phyloP scores from a whole-genome alignment of 37 sponge, comb jelly and placozoan species.

The Hormiphora californensis region DNA sequence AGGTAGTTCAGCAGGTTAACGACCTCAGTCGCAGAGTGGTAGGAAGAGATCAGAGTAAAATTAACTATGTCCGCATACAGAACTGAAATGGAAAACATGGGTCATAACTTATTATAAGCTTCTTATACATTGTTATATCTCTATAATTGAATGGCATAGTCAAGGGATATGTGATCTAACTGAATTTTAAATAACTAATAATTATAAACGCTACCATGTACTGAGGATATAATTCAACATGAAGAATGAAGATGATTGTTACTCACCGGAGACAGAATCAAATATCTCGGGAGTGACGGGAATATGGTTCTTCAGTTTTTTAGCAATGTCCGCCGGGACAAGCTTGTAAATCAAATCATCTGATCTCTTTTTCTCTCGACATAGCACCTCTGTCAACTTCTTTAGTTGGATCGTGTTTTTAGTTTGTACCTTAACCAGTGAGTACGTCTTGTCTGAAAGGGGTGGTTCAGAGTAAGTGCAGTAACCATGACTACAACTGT shows the following conservation, averaged over 20 bases:
- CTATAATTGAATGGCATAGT: too few relatives aligned
- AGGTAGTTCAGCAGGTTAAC: slow-evolving; percentile 2
- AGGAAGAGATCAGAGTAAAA: not conserved
- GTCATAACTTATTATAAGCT: too few relatives aligned
- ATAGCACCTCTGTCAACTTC: not conserved
- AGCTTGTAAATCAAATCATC: slow-evolving; percentile 26
- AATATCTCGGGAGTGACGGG: not conserved
- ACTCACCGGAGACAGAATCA: not conserved
- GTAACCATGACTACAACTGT: too few relatives aligned
- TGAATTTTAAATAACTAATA: too few relatives aligned
- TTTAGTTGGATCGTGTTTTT: slow-evolving; percentile 16
- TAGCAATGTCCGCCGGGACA: not conserved
- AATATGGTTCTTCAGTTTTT: not conserved
- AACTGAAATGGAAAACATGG: not conserved
- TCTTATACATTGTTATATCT: too few relatives aligned
- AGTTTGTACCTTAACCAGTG: slow-evolving; percentile 1
- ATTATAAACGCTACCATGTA: too few relatives aligned
- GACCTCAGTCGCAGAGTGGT: slow-evolving; percentile 10
- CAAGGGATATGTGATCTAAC: too few relatives aligned
- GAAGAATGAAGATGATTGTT: too few relatives aligned
- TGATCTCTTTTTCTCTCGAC: not conserved
- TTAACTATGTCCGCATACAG: slow-evolving; percentile 19
- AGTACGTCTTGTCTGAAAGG: slow-evolving; percentile 7
- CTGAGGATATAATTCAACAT: too few relatives aligned
- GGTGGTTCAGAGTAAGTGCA: too few relatives aligned